These are phyloP conservation scores for Temnothorax curvispinosus DNA, from an alignment of 1,140 invertebrate species.

Conservation along the genomic window DNA sequence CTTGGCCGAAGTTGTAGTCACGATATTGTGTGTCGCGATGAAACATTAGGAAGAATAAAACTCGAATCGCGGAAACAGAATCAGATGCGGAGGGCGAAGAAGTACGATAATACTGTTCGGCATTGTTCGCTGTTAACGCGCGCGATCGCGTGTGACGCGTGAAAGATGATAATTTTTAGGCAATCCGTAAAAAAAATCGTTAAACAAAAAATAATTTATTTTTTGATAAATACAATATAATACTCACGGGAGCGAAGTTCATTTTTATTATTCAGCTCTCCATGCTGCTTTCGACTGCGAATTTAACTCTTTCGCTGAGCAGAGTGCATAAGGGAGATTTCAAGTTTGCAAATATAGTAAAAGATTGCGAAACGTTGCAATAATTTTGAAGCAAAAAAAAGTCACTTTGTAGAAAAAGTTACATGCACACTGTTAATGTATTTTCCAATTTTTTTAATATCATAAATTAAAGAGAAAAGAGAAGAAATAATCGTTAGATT, in stretches of 20 bases:
- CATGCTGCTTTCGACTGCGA: constrained; percentile 15
- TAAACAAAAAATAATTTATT: constrained; percentile 21
- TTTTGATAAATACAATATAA: constrained; percentile 40
- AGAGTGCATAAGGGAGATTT: neutral
- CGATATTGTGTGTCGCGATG: neutral
- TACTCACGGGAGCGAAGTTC: constrained; percentile 40
- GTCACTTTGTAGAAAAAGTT: neutral
- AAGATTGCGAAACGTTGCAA: neutral
- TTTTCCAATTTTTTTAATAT: neutral
- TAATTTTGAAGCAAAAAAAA: neutral
- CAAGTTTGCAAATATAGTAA: neutral
- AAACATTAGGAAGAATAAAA: constrained; percentile 22
- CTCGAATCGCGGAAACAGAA: constrained; percentile 25
- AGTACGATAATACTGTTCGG: constrained; percentile 84
- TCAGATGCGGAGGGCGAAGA: constrained; percentile 69
- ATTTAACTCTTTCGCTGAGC: constrained; percentile 43
- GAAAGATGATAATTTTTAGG: neutral
- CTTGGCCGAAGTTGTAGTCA: neutral
- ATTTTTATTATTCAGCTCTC: constrained; percentile 21
- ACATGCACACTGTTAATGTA: neutral
- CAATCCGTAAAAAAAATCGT: constrained; percentile 13
- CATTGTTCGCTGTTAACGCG: constrained; percentile 65
- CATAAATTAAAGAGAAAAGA: neutral
- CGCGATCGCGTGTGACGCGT: neutral
- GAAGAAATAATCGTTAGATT: neutral